phyloP scores from a whole-genome alignment of 2,113 vertebrate species.

The Hypanus sabinus region DNA sequence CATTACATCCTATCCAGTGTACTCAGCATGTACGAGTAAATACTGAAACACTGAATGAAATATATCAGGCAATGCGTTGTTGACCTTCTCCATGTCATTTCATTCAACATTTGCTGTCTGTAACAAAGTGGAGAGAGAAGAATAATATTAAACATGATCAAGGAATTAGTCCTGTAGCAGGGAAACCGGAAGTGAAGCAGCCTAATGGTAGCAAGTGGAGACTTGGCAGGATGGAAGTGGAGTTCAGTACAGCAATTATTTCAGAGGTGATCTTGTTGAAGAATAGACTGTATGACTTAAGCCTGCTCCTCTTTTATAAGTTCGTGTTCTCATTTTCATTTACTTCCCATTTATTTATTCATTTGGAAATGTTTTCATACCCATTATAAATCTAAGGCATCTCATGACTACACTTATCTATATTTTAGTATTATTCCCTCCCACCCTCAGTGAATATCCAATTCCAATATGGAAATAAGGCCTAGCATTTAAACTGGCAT shows the following conservation, averaged over 20 bases:
- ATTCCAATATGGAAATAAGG: background rate
- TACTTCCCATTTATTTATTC: background rate
- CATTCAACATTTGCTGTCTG: background rate
- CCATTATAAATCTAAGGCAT: background rate
- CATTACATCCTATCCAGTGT: slow-evolving; percentile 2
- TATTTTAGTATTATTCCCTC: background rate
- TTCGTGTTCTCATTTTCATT: background rate
- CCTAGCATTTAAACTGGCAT: background rate
- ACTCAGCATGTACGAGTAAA: background rate
- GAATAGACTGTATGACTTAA: no score
- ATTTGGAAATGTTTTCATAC: background rate
- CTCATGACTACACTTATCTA: no score
- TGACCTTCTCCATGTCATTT: background rate
- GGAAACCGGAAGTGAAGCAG: background rate
- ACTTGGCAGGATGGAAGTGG: background rate
- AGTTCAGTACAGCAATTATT: no score
- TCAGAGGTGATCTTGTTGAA: no score
- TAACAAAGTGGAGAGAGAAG: background rate
- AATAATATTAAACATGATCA: background rate
- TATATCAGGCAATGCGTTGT: background rate
- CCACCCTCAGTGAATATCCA: background rate
- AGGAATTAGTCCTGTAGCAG: no score
- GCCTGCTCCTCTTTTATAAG: no score
- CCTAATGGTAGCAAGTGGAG: background rate
- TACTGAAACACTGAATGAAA: background rate